Conservation (phyloP, 2,888 invertebrate genomes). For the Scaptomyza cyrtandrae region DNA sequence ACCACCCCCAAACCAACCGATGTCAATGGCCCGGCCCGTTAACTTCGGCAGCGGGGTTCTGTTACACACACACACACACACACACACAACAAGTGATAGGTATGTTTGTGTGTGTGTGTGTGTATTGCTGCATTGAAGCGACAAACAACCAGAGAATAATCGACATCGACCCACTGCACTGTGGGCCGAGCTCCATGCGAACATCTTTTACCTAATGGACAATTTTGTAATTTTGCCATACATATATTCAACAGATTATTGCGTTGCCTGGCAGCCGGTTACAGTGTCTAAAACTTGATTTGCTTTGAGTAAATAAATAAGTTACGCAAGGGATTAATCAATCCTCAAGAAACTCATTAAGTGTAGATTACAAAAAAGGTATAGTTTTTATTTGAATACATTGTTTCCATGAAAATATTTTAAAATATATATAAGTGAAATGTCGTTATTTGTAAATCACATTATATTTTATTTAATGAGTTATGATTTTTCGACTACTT, state of each 20-base stretch:
- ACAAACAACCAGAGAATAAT: constrained; percentile 80
- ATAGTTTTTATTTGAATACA: too few species aligned
- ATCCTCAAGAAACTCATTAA: too few species aligned
- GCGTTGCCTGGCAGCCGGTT: background rate
- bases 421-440: background rate
- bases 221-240: constrained; percentile 24
- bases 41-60: constrained; percentile 38
- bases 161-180: constrained; percentile 79
- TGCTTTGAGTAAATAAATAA: background rate
- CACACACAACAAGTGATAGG: constrained; percentile 1
- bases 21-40: constrained; percentile 65
- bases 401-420: background rate
- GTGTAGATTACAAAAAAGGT: too few species aligned
- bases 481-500: background rate
- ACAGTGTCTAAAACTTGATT: constrained; percentile 34
- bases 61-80: constrained; percentile 23
- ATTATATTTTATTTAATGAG: too few species aligned
- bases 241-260: constrained; percentile 61
- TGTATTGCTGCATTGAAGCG: constrained; percentile 64
- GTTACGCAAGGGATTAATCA: too few species aligned
- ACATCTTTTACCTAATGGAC: constrained; percentile 48
- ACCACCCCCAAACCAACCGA: constrained; percentile 52
- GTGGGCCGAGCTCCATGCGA: constrained; percentile 56
- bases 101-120: background rate
- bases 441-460: too few species aligned